Conservation (phyloP, 2,888 invertebrate genomes). For the Caenorhabditis sulstoni region DNA sequence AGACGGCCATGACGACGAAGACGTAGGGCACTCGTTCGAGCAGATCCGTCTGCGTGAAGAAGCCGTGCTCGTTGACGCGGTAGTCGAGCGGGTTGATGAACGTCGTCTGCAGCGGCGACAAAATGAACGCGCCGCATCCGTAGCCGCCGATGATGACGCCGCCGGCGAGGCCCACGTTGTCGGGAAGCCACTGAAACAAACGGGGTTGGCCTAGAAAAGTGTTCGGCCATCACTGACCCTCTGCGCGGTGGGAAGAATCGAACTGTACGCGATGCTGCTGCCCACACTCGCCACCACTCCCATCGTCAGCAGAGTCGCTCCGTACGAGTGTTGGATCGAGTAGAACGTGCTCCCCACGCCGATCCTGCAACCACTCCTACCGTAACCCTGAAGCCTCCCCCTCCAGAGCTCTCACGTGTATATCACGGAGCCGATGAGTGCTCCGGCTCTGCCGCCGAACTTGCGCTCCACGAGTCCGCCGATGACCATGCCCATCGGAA, state of each 20-base stretch:
- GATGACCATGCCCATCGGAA: conserved; percentile 78
- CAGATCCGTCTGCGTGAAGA: conserved; percentile 77
- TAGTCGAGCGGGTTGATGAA: conserved; percentile 78
- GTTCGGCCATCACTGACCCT: too few relatives aligned
- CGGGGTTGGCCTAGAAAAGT: background rate
- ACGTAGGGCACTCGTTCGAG: conserved; percentile 76
- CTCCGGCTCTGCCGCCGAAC: conserved; percentile 74
- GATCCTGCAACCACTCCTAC: conserved; percentile 58
- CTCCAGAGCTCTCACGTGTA: conserved; percentile 70
- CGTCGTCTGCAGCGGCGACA: conserved; percentile 68
- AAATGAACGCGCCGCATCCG: conserved; percentile 79
- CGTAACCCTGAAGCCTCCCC: background rate
- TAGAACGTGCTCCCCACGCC: conserved; percentile 73
- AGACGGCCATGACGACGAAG: conserved; percentile 73
- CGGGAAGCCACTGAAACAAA: conserved; percentile 76
- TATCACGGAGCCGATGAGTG: conserved; percentile 68
- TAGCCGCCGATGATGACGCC: conserved; percentile 82
- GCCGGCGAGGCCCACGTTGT: conserved; percentile 80
- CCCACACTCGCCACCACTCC: conserved; percentile 74
- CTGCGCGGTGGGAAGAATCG: conserved; percentile 77
- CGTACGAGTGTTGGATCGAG: conserved; percentile 75
- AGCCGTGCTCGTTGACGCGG: conserved; percentile 72
- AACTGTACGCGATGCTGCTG: conserved; percentile 76
- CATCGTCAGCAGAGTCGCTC: conserved; percentile 70
- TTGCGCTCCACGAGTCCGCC: conserved; percentile 75